Evolutionary conservation across 2,888 invertebrate genomes (phyloP).

Genomic region (Isoperla grammatica): DNA sequence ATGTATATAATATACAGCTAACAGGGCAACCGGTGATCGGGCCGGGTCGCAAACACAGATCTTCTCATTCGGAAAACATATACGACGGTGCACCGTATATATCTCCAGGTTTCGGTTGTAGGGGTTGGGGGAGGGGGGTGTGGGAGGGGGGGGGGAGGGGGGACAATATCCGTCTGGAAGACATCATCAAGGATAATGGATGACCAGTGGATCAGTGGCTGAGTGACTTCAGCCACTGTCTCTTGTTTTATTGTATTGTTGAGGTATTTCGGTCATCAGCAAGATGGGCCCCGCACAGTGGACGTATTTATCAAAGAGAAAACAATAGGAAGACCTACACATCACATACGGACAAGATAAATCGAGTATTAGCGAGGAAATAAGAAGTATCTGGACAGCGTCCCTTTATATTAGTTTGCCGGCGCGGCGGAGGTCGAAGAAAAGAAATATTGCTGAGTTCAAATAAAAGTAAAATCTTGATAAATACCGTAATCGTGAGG

Average conservation of each 20-base stretch:
- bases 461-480: constrained; percentile 5
- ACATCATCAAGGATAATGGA: constrained; percentile 12
- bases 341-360: background rate
- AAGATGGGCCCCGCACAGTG: background rate
- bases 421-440: too few species aligned
- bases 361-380: constrained; percentile 10
- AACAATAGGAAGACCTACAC: constrained; percentile 8
- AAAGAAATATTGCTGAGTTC: too few species aligned
- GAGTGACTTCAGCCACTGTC: background rate
- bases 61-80: too few species aligned
- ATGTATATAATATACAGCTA: too few species aligned
- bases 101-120: background rate
- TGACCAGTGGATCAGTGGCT: constrained; percentile 8
- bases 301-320: constrained; percentile 10
- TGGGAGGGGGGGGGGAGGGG: background rate
- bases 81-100: background rate
- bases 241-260: constrained; percentile 8
- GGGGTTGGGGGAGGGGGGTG: background rate
- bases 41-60: too few species aligned
- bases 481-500: background rate
- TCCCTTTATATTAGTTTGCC: too few species aligned
- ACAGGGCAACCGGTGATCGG: too few species aligned
- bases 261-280: constrained; percentile 6
- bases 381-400: too few species aligned
- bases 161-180: constrained; percentile 13